Conservation (phyloP, 1,140 invertebrate genomes). For the Hyles vespertilio region DNA sequence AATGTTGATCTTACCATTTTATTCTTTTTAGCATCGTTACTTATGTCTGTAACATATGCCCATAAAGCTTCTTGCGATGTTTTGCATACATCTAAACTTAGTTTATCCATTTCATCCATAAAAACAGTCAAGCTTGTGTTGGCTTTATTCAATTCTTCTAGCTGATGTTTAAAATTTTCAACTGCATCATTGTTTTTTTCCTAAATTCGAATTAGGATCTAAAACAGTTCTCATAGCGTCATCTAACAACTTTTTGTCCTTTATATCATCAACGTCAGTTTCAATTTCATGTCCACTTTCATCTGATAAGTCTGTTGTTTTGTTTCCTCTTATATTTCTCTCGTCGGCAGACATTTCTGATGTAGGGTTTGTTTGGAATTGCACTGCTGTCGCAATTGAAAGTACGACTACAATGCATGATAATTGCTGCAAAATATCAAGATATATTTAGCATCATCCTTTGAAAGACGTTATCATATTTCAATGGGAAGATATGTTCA, state of each 20-base stretch:
- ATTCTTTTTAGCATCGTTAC: slow-evolving; percentile 57
- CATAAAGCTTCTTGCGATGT: slow-evolving; percentile 60
- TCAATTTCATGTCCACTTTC: slow-evolving; percentile 60
- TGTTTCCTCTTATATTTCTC: slow-evolving; percentile 45
- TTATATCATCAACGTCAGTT: slow-evolving; percentile 45
- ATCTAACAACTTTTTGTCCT: slow-evolving; percentile 59
- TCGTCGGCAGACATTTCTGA: slow-evolving; percentile 66
- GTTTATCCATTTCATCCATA: slow-evolving; percentile 62
- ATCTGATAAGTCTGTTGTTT: slow-evolving; percentile 49
- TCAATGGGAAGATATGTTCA: not conserved
- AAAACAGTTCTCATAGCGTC: slow-evolving; percentile 58
- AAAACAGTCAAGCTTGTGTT: slow-evolving; percentile 53
- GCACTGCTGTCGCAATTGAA: slow-evolving; percentile 31
- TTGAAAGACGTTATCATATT: not conserved
- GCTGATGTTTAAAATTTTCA: slow-evolving; percentile 49
- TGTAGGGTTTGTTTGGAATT: slow-evolving; percentile 46
- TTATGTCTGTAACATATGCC: slow-evolving; percentile 62
- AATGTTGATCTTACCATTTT: slow-evolving; percentile 49
- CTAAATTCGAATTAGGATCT: slow-evolving; percentile 48
- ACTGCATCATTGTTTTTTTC: slow-evolving; percentile 40
- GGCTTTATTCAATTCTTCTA: slow-evolving; percentile 51
- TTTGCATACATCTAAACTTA: slow-evolving; percentile 66
- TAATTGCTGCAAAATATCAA: slow-evolving; percentile 4
- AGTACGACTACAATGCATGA: slow-evolving; percentile 13
- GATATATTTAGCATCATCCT: not conserved